phyloP scores from a whole-genome alignment of 2,888 invertebrate species.

The Orthonychiurus folsomi region DNA sequence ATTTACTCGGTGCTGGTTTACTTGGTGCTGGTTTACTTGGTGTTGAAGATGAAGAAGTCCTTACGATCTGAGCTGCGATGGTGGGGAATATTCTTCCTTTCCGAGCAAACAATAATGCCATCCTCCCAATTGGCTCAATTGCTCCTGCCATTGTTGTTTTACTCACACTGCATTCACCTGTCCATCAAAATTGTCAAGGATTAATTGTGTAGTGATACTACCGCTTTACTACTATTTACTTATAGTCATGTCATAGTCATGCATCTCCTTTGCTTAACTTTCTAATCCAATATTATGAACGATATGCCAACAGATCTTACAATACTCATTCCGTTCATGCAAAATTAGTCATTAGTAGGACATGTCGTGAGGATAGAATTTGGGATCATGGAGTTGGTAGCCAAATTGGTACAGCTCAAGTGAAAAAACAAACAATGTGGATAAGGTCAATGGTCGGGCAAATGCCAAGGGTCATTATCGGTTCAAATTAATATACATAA shows the following conservation, averaged over 20 bases:
- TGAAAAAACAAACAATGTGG: neutral
- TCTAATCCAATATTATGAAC: neutral
- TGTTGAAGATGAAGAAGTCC: neutral
- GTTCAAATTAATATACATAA: too few relatives aligned
- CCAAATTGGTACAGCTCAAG: neutral
- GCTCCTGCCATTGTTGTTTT: neutral
- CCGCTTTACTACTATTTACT: neutral
- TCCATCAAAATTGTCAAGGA: neutral
- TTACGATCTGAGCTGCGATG: neutral
- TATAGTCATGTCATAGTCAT: neutral
- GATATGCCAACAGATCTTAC: neutral
- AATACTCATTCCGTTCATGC: neutral
- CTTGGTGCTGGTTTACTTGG: too few relatives aligned
- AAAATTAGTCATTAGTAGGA: neutral
- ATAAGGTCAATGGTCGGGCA: neutral
- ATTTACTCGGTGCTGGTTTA: too few relatives aligned
- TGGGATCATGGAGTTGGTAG: neutral
- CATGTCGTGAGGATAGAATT: neutral
- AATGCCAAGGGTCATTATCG: too few relatives aligned
- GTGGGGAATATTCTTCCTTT: neutral
- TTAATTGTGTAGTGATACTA: conserved; percentile 1
- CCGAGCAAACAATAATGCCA: neutral
- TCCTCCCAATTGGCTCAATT: neutral
- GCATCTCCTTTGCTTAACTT: neutral
- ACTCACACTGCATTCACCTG: neutral